Evolutionary conservation across 2,797 vertebrate genomes (phyloP), one percentile per base, ranked within the genome.

Genomic region (Clarias platycephalus): DNA sequence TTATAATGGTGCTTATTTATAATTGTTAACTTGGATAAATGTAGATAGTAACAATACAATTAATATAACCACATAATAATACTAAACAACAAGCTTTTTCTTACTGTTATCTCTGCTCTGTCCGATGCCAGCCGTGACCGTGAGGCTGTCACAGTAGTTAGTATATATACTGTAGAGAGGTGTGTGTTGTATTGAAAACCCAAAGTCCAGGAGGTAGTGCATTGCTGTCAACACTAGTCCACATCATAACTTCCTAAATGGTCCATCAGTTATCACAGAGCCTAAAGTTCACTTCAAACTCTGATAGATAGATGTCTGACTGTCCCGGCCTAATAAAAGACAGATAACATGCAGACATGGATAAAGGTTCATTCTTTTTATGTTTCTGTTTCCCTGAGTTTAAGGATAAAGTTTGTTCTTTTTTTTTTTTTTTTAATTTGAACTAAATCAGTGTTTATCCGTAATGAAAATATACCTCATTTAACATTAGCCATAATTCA

Each of bases 131-230:
- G 83, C 5, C 40, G 71, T 80, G 40, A 63, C 53, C 72, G n/a
- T n/a, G n/a, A n/a, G n/a, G n/a, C n/a, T n/a, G n/a, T n/a, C n/a
- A n/a, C n/a, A n/a, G n/a, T n/a, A 58, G 72, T 70, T 22, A 58
- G 68, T 60, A 84, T 89, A 86, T 87, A 87, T 79, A 72, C 22
- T 80, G 87, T 81, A 74, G 16, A 20, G 26, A 81, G 49, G 40
- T 79, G 83, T 82, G 63, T 81, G 82, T 60, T 31, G 34, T 74
- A 76, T 57, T 87, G 72, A 28, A 81, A 74, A 84, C 60, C 37
- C 89, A 90, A 90, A 89, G 89, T 90, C 86, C 89, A 89, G 60
- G 37, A 80, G 53, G 72, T 78, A 44, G 44, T 44, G 44, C 9
- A 10, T 37, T 44, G 44, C 44, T 44, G 44, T 44, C 44, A 44